Percentiles rank a stretch among this genome's conserved stretches.
phyloP scores from a whole-genome alignment of 2,797 vertebrate genomes.

The Darevskia mixta region DNA sequence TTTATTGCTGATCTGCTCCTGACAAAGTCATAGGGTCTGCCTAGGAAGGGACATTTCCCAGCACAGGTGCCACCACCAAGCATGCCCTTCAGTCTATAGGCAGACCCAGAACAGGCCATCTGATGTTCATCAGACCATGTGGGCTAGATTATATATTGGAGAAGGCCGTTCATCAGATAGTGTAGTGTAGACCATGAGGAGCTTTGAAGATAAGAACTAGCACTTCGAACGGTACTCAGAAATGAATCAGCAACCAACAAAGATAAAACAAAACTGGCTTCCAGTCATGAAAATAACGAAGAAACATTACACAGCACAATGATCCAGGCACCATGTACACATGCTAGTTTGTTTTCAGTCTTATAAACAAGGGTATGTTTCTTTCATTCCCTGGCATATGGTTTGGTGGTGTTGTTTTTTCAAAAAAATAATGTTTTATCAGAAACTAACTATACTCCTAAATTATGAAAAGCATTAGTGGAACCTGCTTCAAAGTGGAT shows the following conservation, averaged over 20 bases:
- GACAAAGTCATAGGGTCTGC: neutral
- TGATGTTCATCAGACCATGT: neutral
- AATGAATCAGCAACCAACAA: neutral
- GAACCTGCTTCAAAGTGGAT: constrained; percentile 38
- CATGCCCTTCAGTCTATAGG: neutral
- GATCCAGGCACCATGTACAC: neutral
- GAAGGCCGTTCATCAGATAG: neutral
- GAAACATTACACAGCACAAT: constrained; percentile 14
- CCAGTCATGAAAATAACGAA: constrained; percentile 35
- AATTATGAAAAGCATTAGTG: constrained; percentile 49
- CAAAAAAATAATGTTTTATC: constrained; percentile 51
- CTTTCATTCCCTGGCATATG: constrained; percentile 6
- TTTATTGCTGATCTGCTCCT: no score
- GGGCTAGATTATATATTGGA: neutral
- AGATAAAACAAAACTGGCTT: neutral
- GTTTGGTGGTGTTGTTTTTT: neutral
- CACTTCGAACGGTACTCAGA: neutral
- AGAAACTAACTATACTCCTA: constrained; percentile 58
- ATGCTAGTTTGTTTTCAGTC: neutral
- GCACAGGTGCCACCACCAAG: neutral
- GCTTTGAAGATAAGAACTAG: neutral
- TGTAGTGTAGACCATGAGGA: neutral
- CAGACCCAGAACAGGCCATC: neutral
- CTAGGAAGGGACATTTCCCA: neutral
- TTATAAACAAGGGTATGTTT: neutral